These are phyloP conservation scores for Grantiella picta DNA, from an alignment of 2,113 vertebrate species.

Conservation along the genomic window DNA sequence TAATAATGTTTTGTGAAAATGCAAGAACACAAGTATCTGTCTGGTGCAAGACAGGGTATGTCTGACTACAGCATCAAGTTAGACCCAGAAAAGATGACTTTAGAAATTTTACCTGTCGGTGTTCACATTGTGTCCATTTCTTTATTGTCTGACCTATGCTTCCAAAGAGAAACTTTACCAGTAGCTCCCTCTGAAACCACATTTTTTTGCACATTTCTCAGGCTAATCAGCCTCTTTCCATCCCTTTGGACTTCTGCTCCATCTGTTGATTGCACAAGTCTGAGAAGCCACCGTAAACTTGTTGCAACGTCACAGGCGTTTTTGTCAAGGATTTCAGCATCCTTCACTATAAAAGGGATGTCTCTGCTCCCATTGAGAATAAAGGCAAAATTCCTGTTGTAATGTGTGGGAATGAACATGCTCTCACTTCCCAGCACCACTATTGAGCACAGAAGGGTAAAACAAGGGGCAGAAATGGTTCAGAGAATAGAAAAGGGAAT, in stretches of 20 bases:
- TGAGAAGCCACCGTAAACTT: neutral
- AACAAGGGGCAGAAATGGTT: neutral
- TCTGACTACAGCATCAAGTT: neutral
- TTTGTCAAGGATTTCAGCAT: neutral
- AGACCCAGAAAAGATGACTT: neutral
- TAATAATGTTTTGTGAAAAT: neutral
- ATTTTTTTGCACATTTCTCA: neutral
- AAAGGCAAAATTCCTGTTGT: neutral
- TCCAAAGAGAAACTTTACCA: neutral
- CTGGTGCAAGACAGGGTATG: neutral
- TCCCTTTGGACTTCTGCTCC: neutral
- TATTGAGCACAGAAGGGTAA: neutral
- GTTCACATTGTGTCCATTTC: neutral
- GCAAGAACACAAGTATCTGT: neutral
- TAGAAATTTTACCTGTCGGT: neutral
- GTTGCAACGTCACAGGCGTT: neutral
- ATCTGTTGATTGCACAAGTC: neutral
- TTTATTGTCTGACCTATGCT: neutral
- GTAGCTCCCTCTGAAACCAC: neutral
- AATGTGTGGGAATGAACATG: neutral
- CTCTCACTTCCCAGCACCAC: neutral
- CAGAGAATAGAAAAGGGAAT: neutral
- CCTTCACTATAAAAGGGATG: neutral
- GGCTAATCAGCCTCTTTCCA: neutral
- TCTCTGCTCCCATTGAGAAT: neutral